Percentiles rank a stretch among this genome's conserved stretches.
Evolutionary conservation across 2,888 invertebrate species (phyloP).

Genomic region (Meloe dianella): DNA sequence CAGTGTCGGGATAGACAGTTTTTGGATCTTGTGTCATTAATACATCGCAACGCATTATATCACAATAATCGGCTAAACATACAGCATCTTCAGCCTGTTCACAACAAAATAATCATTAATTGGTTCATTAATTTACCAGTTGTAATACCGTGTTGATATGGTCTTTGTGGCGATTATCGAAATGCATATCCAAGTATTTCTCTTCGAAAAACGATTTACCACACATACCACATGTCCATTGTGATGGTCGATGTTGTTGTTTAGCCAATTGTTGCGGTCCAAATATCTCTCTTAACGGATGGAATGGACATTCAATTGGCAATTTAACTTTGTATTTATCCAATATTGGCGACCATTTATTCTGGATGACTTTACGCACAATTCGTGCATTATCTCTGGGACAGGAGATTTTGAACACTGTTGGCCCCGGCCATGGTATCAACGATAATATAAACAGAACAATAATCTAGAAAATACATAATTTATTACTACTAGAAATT

Average conservation of each 20-base stretch:
- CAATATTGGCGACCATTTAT: conserved; percentile 89
- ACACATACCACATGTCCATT: conserved; percentile 91
- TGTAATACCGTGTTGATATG: conserved; percentile 76
- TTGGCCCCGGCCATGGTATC: conserved; percentile 88
- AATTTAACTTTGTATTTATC: conserved; percentile 87
- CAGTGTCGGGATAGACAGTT: conserved; percentile 69
- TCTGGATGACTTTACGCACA: conserved; percentile 85
- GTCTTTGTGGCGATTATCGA: conserved; percentile 86
- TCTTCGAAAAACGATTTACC: conserved; percentile 92
- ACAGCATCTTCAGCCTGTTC: conserved; percentile 87
- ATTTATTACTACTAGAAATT: no score
- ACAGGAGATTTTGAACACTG: conserved; percentile 85
- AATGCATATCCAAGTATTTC: conserved; percentile 84
- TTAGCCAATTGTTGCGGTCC: conserved; percentile 86
- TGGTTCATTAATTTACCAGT: background rate
- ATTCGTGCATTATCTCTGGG: conserved; percentile 88
- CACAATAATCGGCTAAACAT: conserved; percentile 93
- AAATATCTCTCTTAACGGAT: conserved; percentile 85
- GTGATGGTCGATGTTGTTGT: conserved; percentile 82
- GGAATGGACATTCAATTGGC: conserved; percentile 89
- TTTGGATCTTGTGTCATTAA: conserved; percentile 75
- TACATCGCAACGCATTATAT: conserved; percentile 94
- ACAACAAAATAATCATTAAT: background rate
- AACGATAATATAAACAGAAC: conserved; percentile 80
- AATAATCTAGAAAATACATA: conserved; percentile 73